Base-by-base conservation (phyloP, 2,888 invertebrate species). In the Muscina levida region DNA sequence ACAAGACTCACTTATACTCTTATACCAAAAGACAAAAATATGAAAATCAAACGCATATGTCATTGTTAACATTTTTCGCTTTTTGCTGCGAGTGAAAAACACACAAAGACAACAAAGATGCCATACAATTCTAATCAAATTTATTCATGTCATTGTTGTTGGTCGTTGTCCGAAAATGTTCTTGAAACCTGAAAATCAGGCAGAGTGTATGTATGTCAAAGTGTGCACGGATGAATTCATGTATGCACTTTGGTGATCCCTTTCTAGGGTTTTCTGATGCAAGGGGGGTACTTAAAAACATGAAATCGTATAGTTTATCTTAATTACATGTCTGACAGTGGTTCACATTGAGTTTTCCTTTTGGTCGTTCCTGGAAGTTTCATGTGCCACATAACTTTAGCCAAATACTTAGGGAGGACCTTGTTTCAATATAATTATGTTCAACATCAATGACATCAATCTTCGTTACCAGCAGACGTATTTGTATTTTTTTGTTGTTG, bases 21-120 rank as follows among this genome's bases (percentile, higher is more conserved):
- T 31, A 15, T 15, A 62, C 15, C 42, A 11, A 11, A 6, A 39
- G 62, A 53, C 31, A 17, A 22, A 26, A 62, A 62, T 62, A 81
- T 70, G 48, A 77, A 81, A 68, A 68, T 81, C 81, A 81, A 81
- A 81, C 77, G 81, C 81, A 81, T 74, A 81, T 81, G 81, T 71
- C 74, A 74, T 56, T 74, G 73, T 74, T 81, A 72, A 42, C 62
- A 59, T 59, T 37, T 59, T 42, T 42, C 24, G 31, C 2, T 19
- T 48, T 48, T 48, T 17, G 15, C 19, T 19, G 17, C 10, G 11
- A 51, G 6, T 39, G 37, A 11, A 37, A 59, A 17, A 59, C n/a
- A 22, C 1, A 56, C 26, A 22, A 48, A 19, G 48, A 56, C 26
- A 13, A 1, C 22, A 11, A 22, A 5, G 15, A 6, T 37, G 62